phyloP scores from a whole-genome alignment of 2,113 vertebrate species.

The Psilopsiagon aymara region DNA sequence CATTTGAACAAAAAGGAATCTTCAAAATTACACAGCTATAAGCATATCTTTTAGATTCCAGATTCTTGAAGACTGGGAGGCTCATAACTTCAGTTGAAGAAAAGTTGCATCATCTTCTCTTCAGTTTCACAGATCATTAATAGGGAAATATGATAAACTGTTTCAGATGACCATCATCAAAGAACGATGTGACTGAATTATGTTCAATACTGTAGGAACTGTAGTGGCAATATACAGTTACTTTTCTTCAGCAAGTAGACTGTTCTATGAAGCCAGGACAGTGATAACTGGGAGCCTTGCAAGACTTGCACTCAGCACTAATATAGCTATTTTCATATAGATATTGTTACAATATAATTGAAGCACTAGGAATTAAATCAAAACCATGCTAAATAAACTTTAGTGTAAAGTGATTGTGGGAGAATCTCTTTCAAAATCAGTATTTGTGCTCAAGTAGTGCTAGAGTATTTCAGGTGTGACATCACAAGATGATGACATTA shows the following conservation, averaged over 20 bases:
- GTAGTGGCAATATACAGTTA: neutral
- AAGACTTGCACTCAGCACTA: neutral
- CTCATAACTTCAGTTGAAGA: neutral
- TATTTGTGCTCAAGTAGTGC: neutral
- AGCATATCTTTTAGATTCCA: neutral
- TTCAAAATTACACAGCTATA: neutral
- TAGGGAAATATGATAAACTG: neutral
- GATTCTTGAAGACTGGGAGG: neutral
- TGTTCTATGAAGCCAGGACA: neutral
- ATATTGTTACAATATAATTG: neutral
- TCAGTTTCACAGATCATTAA: neutral
- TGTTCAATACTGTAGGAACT: neutral
- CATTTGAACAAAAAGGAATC: neutral
- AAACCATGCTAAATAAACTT: neutral
- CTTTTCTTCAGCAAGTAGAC: neutral
- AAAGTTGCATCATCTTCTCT: neutral
- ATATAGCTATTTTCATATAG: neutral
- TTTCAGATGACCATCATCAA: neutral
- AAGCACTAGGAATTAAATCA: neutral
- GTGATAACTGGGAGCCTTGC: neutral
- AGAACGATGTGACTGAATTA: neutral
- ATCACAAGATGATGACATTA: neutral
- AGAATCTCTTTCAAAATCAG: neutral
- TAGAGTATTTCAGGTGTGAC: neutral
- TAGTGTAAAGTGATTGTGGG: neutral